Conservation (phyloP, 2,113 vertebrate species). For the Pangasianodon gigas region DNA sequence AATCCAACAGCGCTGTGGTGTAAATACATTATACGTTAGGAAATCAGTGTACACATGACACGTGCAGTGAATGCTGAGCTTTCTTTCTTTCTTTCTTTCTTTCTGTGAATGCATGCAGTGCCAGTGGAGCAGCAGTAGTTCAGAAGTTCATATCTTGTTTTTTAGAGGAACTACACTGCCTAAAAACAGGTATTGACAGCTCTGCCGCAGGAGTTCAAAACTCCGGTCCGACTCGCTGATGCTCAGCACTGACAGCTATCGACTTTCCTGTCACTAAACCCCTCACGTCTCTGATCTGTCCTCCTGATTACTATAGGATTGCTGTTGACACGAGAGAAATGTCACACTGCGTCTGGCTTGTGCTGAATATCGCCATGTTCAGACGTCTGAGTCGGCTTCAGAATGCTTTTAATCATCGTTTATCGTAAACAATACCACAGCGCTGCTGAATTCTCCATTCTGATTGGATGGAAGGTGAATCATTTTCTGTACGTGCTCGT, state of each 20-base stretch:
- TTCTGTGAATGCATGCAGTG: too few relatives aligned
- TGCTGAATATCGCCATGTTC: background rate
- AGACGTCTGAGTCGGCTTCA: background rate
- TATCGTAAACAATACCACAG: background rate
- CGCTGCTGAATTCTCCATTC: background rate
- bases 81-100: background rate
- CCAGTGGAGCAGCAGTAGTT: background rate
- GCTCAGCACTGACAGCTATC: conserved; percentile 9
- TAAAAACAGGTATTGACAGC: background rate
- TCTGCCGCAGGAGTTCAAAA: background rate
- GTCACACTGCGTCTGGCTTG: background rate
- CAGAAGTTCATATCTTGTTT: background rate
- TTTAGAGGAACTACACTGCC: too few relatives aligned
- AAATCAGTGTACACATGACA: background rate
- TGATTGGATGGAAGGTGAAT: background rate
- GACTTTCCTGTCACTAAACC: conserved; percentile 7
- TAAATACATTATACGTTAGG: background rate
- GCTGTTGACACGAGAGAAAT: background rate
- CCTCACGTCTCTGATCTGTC: conserved; percentile 21
- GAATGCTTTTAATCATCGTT: background rate
- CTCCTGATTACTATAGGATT: background rate
- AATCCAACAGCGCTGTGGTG: background rate
- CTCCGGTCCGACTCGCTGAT: background rate
- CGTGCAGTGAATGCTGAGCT: background rate
- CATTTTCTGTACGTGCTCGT: background rate